Evolutionary conservation across 2,113 vertebrate genomes (phyloP).

Genomic region (Clarias macrocephalus): DNA sequence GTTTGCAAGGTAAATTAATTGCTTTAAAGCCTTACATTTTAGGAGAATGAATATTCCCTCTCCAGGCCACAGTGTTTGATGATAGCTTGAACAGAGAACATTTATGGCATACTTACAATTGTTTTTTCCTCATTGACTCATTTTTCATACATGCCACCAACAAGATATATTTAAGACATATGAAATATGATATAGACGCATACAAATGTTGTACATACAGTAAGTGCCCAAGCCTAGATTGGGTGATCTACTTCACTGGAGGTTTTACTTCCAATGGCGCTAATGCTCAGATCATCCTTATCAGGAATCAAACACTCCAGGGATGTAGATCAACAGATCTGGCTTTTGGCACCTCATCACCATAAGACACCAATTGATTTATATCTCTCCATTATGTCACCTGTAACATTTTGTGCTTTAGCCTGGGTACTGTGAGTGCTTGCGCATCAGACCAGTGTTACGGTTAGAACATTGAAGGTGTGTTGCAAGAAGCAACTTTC

Average conservation of each 20-base stretch:
- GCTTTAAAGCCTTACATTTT: constrained; percentile 47
- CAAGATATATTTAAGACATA: neutral
- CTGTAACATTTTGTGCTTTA: neutral
- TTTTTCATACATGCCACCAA: neutral
- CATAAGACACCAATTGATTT: neutral
- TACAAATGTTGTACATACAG: neutral
- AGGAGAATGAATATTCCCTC: constrained; percentile 36
- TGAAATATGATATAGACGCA: no score
- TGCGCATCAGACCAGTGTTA: neutral
- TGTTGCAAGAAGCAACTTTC: neutral
- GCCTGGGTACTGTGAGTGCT: neutral
- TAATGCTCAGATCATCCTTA: neutral
- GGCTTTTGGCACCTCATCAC: neutral
- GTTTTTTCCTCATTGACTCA: neutral
- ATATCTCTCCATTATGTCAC: neutral
- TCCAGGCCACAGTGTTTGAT: constrained; percentile 54
- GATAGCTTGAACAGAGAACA: constrained; percentile 57
- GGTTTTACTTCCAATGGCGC: neutral
- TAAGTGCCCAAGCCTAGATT: no score
- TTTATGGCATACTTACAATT: constrained; percentile 45
- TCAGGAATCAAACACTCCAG: neutral
- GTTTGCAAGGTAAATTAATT: neutral
- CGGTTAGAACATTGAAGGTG: neutral
- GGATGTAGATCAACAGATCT: neutral
- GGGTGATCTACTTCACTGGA: neutral